Evolutionary conservation across 2,888 invertebrate genomes (phyloP).

Genomic region (Synergus umbraculus): DNA sequence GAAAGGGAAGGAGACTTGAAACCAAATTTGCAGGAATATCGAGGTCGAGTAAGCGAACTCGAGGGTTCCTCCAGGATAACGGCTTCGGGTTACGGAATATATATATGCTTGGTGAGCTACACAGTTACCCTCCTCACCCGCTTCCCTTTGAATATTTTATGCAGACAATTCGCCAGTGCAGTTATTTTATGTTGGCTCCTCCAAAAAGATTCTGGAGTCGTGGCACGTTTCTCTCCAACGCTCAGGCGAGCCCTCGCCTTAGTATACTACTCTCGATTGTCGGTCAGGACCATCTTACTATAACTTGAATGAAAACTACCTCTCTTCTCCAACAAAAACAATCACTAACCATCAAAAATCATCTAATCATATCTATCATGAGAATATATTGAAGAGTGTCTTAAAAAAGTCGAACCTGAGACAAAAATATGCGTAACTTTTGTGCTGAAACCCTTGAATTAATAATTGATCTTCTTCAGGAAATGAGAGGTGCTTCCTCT

Average conservation of each 20-base stretch:
- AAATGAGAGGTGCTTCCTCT: not conserved
- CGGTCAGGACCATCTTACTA: constrained; percentile 60
- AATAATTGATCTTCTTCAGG: not conserved
- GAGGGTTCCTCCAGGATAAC: constrained; percentile 63
- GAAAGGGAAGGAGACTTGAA: constrained; percentile 41
- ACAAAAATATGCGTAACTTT: too few species aligned
- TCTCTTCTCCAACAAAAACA: not conserved
- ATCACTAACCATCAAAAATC: not conserved
- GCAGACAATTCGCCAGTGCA: constrained; percentile 74
- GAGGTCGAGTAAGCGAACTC: constrained; percentile 50
- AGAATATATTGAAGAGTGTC: too few species aligned
- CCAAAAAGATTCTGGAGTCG: constrained; percentile 69
- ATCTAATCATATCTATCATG: not conserved
- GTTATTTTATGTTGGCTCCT: constrained; percentile 71
- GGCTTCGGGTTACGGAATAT: constrained; percentile 66
- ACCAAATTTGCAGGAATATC: constrained; percentile 57
- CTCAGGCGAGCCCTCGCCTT: constrained; percentile 46
- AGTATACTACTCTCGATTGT: constrained; percentile 62
- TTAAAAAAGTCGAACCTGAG: too few species aligned
- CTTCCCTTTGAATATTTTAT: constrained; percentile 74
- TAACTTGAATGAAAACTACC: constrained; percentile 26
- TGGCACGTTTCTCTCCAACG: constrained; percentile 65
- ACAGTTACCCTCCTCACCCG: constrained; percentile 56
- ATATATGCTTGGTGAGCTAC: constrained; percentile 61
- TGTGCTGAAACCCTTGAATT: too few species aligned